phyloP scores from a whole-genome alignment of 1,140 invertebrate genomes.

The Asobara japonica region DNA sequence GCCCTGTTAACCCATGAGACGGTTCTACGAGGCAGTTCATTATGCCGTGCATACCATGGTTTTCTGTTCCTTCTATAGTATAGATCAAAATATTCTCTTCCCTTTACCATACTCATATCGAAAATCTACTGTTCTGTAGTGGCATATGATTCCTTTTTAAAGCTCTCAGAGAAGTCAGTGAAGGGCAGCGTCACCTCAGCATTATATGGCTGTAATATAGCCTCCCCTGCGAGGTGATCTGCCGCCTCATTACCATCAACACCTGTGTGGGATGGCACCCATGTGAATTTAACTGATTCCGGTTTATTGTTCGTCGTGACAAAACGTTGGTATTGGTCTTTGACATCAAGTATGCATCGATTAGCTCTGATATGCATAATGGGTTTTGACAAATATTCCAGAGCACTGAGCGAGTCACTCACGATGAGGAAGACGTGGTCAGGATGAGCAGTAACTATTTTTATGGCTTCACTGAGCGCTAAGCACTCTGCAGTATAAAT shows the following conservation, averaged over 20 bases:
- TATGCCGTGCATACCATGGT: too few relatives aligned
- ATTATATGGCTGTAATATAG: neutral
- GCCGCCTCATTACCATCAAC: neutral
- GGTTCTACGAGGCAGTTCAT: too few relatives aligned
- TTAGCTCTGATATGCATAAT: too few relatives aligned
- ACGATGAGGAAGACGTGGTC: neutral
- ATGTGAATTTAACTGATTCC: neutral
- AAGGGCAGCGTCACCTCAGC: too few relatives aligned
- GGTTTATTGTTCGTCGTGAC: too few relatives aligned
- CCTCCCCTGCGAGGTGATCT: neutral
- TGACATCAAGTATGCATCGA: neutral
- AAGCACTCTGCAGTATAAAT: neutral
- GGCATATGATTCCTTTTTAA: too few relatives aligned
- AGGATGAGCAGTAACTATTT: neutral
- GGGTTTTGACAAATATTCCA: neutral
- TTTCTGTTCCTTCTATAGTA: too few relatives aligned
- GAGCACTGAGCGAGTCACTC: neutral
- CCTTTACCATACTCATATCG: too few relatives aligned
- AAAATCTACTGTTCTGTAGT: too few relatives aligned
- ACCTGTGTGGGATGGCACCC: neutral
- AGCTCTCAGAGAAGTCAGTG: too few relatives aligned
- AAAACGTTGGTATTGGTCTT: neutral
- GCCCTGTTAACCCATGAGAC: too few relatives aligned
- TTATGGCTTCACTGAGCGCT: neutral
- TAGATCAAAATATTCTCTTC: too few relatives aligned